These are phyloP conservation scores for Drosophila buzzatii DNA, from an alignment of 2,888 invertebrate species.

Conservation along the genomic window DNA sequence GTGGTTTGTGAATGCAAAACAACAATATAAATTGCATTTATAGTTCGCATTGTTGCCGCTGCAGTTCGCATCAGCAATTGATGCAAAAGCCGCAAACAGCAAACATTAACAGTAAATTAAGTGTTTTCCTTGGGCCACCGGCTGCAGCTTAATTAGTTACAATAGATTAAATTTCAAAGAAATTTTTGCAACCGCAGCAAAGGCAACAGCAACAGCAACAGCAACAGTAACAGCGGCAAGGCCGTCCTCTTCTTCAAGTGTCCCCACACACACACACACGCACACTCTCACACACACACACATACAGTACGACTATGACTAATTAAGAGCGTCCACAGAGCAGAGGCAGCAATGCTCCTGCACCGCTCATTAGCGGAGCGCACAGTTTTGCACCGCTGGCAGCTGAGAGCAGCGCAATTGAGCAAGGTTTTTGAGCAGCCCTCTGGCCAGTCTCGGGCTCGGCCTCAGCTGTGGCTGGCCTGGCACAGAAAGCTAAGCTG, in stretches of 20 bases:
- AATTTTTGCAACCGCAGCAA: constrained; percentile 65
- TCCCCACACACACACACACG: background rate
- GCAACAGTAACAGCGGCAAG: constrained; percentile 11
- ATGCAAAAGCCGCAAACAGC: constrained; percentile 68
- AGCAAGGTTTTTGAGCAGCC: constrained; percentile 13
- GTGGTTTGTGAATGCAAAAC: constrained; percentile 4
- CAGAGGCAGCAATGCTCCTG: constrained; percentile 14
- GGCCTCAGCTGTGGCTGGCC: background rate
- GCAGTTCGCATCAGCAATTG: constrained; percentile 46
- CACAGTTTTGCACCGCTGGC: constrained; percentile 46
- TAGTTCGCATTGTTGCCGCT: constrained; percentile 17
- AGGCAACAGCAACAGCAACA: constrained; percentile 38
- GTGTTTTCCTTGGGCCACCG: constrained; percentile 58
- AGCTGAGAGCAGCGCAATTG: constrained; percentile 26
- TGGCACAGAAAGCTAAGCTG: constrained; percentile 16
- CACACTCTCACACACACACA: background rate
- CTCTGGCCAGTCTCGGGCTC: constrained; percentile 17
- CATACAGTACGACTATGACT: constrained; percentile 63
- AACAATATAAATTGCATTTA: constrained; percentile 21
- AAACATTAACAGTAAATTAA: constrained; percentile 78
- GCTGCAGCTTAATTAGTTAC: constrained; percentile 75
- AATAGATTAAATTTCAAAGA: constrained; percentile 80
- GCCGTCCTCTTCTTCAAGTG: constrained; percentile 17
- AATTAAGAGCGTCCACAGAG: constrained; percentile 60
- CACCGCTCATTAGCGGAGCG: constrained; percentile 55